Evolutionary conservation across 2,888 invertebrate genomes (phyloP).

Genomic region (Ochlodes sylvanus): DNA sequence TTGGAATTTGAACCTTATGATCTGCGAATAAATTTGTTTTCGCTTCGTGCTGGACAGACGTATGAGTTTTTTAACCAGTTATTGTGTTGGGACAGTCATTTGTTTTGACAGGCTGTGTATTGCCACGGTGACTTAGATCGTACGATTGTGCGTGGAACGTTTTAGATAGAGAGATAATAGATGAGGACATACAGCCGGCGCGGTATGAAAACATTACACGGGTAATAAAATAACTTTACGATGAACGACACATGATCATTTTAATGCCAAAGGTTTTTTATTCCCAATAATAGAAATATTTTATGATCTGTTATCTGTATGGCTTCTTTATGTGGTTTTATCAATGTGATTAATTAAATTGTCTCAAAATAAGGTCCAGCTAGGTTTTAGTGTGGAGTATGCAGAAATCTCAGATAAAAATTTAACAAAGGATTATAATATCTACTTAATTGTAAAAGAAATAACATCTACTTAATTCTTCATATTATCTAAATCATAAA

Average conservation of each 20-base stretch:
- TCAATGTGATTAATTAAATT: too few species aligned
- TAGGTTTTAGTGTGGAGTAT: too few species aligned
- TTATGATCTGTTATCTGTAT: too few species aligned
- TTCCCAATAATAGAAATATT: too few species aligned
- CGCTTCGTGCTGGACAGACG: conserved; percentile 14
- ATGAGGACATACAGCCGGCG: conserved; percentile 53
- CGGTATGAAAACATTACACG: conserved; percentile 7
- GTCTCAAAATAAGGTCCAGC: too few species aligned
- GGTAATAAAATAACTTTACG: background rate
- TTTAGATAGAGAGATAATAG: conserved; percentile 76
- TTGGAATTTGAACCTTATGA: conserved; percentile 52
- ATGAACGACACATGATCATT: background rate
- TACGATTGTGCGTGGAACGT: conserved; percentile 73
- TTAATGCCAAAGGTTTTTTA: background rate
- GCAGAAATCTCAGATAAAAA: too few species aligned
- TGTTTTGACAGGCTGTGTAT: conserved; percentile 81
- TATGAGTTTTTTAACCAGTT: conserved; percentile 49
- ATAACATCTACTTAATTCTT: too few species aligned
- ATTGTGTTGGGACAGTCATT: conserved; percentile 62
- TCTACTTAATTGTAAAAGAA: too few species aligned
- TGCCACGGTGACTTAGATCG: conserved; percentile 79
- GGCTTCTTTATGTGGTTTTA: too few species aligned
- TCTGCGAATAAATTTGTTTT: conserved; percentile 47
- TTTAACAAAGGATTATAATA: too few species aligned
- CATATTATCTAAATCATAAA: too few species aligned